A percentile compares a stretch with the other conserved stretches of the same genome.
Conservation (phyloP, 2,888 invertebrate species). For the Tanytarsus gracilentus region DNA sequence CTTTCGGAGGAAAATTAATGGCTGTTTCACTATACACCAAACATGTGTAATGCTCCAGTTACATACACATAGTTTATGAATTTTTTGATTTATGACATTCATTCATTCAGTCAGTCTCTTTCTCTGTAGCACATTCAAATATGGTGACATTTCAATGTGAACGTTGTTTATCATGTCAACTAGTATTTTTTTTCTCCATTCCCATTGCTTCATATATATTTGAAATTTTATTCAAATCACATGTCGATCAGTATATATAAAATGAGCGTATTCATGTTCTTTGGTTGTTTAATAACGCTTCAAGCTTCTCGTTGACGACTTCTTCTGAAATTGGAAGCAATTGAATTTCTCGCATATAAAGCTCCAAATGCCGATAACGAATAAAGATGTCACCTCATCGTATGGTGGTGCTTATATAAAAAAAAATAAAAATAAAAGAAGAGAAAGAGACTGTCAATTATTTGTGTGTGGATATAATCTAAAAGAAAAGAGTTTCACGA, state of each 20-base stretch:
- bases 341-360: not conserved
- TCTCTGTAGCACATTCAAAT: too few species aligned
- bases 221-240: slow-evolving; percentile 1
- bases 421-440: not conserved
- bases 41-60: slow-evolving; percentile 27
- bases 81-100: slow-evolving; percentile 21
- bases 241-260: slow-evolving; percentile 16
- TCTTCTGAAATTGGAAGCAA: slow-evolving; percentile 25
- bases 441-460: slow-evolving; percentile 16
- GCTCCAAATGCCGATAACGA: slow-evolving; percentile 13
- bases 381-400: slow-evolving; percentile 27
- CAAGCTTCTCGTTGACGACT: slow-evolving; percentile 8
- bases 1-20: slow-evolving; percentile 21
- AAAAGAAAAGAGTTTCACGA: not conserved
- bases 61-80: slow-evolving; percentile 19
- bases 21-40: slow-evolving; percentile 9
- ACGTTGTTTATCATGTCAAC: not conserved
- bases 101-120: too few species aligned
- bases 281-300: not conserved
- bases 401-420: too few species aligned
- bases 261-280: not conserved
- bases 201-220: not conserved
- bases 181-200: not conserved
- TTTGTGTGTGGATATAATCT: slow-evolving; percentile 2
- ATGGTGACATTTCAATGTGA: slow-evolving; percentile 11